Evolutionary conservation across 1,140 invertebrate genomes (phyloP), one percentile per base, ranked within the genome.

Genomic region (Brachionus asplanchnoidis): DNA sequence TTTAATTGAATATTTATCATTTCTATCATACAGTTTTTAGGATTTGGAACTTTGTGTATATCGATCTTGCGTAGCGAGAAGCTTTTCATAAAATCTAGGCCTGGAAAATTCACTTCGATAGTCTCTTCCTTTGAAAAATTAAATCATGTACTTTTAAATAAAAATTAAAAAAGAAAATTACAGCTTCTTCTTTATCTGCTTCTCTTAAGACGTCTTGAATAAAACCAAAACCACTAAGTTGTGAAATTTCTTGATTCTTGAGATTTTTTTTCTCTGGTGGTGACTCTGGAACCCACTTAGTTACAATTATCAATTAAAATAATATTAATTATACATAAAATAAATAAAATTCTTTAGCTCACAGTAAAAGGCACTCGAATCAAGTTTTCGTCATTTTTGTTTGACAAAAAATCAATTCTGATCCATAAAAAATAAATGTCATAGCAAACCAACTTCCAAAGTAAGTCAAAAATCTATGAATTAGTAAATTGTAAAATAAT

Each of bases 391-490:
- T 86, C 82, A 84, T 89, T 87, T 40, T 86, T 85, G 60, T 88
- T 87, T 80, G 88, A 87, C 23, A 89, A 85, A 85, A 87, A 89
- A 70, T 89, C 89, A 11, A 87, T 87, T 80, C 89, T 85, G 73
- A 89, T 88, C 89, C 89, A 89, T 1, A 89, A 85, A 87, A 89
- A 89, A 88, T 88, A 89, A 28, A 89, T 88, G 77, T 89, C 89
- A 87, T 89, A 88, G 68, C 87, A 87, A 80, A 89, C 87, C 36
- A 89, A 84, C 65, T 88, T 66, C 89, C 89, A 89, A 20, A 89
- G 82, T 9, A 89, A 73, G 40, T 89, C 87, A 87, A 89, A 89
- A 53, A 89, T 87, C 88, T 89, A 83, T 1, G 70, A 5, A 53
- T 20, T n/a, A 7, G 17, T 73, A 0, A 42, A 42, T 36, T 42